A percentile compares a stretch with the other conserved stretches of the same genome.
These are phyloP conservation scores for Rhingia rostrata DNA, from an alignment of 2,888 invertebrate genomes.

Conservation along the genomic window DNA sequence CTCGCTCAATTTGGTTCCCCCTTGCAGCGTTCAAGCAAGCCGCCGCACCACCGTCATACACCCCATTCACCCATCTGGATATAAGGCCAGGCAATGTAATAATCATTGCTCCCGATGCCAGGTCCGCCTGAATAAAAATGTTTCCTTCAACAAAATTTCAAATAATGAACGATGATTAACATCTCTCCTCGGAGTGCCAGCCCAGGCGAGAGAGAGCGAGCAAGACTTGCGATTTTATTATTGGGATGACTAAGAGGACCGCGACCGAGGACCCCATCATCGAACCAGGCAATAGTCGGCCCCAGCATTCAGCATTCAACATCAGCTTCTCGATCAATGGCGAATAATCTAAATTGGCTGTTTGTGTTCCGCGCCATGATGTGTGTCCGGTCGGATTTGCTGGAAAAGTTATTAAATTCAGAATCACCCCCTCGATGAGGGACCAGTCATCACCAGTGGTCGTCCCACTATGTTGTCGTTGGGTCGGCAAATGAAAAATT, in stretches of 20 bases:
- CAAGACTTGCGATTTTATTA: slow-evolving; percentile 48
- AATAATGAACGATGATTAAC: slow-evolving; percentile 73
- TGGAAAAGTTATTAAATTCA: slow-evolving; percentile 69
- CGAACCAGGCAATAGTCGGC: slow-evolving; percentile 4
- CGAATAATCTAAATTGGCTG: slow-evolving; percentile 74
- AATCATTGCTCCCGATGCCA: slow-evolving; percentile 62
- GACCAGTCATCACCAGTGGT: slow-evolving; percentile 33
- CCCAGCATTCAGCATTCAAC: slow-evolving; percentile 27
- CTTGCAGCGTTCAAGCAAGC: not conserved
- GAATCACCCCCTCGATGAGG: slow-evolving; percentile 5
- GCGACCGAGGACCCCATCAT: slow-evolving; percentile 10
- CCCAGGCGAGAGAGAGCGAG: slow-evolving; percentile 16
- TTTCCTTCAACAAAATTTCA: slow-evolving; percentile 66
- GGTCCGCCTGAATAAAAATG: slow-evolving; percentile 66
- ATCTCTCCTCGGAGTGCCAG: slow-evolving; percentile 38
- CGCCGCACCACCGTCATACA: not conserved
- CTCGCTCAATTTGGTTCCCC: slow-evolving; percentile 56
- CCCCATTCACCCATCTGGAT: slow-evolving; percentile 15
- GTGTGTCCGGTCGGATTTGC: slow-evolving; percentile 68
- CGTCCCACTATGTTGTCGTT: slow-evolving; percentile 57
- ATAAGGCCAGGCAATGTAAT: slow-evolving; percentile 32
- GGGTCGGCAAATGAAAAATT: slow-evolving; percentile 70
- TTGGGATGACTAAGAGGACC: slow-evolving; percentile 44
- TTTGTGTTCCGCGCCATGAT: slow-evolving; percentile 68
- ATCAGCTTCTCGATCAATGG: slow-evolving; percentile 67